A percentile compares a stretch with the other conserved stretches of the same genome.
Conservation (phyloP, 2,113 vertebrate genomes). For the Sapayoa aenigma region DNA sequence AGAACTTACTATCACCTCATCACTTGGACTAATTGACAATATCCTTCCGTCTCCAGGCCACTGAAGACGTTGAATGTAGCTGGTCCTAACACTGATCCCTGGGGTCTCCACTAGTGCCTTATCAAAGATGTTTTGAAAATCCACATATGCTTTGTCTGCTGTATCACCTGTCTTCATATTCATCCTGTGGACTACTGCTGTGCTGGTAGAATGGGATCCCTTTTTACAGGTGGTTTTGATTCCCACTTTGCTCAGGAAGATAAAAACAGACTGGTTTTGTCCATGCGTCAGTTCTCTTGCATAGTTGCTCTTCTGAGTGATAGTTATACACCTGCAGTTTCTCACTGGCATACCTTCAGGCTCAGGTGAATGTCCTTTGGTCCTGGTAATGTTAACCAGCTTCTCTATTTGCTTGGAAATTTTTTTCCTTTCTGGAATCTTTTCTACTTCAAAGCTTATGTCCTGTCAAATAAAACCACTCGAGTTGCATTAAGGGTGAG, state of each 20-base stretch:
- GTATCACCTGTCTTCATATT: background rate
- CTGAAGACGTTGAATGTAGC: background rate
- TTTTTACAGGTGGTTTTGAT: background rate
- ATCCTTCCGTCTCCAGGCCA: rapidly evolving
- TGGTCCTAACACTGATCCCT: background rate
- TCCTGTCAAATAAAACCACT: background rate
- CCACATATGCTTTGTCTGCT: background rate
- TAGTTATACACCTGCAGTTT: background rate
- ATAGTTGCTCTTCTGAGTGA: background rate
- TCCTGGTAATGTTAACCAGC: background rate
- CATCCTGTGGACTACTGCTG: background rate
- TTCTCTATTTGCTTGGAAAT: background rate
- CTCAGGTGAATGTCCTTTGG: background rate
- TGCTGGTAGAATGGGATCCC: background rate
- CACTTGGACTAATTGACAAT: background rate
- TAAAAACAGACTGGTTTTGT: background rate
- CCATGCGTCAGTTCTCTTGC: background rate
- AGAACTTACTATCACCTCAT: background rate
- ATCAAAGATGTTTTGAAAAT: background rate
- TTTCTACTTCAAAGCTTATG: background rate
- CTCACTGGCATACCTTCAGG: background rate
- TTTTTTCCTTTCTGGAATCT: background rate
- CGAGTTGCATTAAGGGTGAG: background rate
- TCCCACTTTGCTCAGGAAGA: background rate
- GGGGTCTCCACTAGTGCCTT: background rate